Conservation (phyloP, 2,888 invertebrate species). For the Melikaiella ostensackeni region DNA sequence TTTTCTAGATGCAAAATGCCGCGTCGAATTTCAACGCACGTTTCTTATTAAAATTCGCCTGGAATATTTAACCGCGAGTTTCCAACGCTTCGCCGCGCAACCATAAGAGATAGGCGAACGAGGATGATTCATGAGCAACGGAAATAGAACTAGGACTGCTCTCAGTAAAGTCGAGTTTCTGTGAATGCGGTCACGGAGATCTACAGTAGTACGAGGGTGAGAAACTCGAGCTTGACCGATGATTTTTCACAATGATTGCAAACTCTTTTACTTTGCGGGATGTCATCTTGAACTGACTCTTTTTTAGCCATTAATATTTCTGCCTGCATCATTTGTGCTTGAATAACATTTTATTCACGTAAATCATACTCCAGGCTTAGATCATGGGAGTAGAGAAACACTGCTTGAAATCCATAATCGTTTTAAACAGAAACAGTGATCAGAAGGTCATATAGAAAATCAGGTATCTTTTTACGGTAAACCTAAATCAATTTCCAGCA, state of each 20-base stretch:
- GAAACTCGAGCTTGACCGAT: conserved; percentile 57
- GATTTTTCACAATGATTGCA: neutral
- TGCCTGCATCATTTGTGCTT: neutral
- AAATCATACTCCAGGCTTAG: neutral
- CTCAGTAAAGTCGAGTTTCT: conserved; percentile 60
- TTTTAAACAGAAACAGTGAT: too few relatives aligned
- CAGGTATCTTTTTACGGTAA: too few relatives aligned
- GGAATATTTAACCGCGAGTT: conserved; percentile 29
- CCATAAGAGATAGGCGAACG: conserved; percentile 66
- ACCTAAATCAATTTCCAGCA: neutral
- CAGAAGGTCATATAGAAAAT: too few relatives aligned
- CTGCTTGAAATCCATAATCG: neutral
- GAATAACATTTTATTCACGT: neutral
- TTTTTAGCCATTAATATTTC: neutral
- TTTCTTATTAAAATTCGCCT: conserved; percentile 8
- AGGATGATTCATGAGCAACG: conserved; percentile 74
- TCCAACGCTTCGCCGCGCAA: conserved; percentile 37
- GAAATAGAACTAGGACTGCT: conserved; percentile 71
- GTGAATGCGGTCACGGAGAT: conserved; percentile 50
- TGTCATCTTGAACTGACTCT: neutral
- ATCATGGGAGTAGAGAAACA: neutral
- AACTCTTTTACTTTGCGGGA: neutral
- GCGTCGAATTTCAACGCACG: neutral
- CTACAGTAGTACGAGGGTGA: conserved; percentile 63
- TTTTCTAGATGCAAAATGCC: neutral